A percentile compares a stretch with the other conserved stretches of the same genome.
Evolutionary conservation across 2,888 invertebrate genomes (phyloP).

Genomic region (Heliconius sara): DNA sequence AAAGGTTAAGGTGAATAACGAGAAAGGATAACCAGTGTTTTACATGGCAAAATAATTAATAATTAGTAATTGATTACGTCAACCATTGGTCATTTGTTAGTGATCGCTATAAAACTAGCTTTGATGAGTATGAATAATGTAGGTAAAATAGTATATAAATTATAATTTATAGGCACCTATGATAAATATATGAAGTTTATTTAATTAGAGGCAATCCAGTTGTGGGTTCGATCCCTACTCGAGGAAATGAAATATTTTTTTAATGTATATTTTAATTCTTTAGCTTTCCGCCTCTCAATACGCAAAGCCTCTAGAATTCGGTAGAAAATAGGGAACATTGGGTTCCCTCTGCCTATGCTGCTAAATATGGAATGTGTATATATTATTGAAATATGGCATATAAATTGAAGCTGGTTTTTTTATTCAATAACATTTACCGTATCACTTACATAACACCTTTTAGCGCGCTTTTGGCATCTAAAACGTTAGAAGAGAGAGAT

Average conservation of each 20-base stretch:
- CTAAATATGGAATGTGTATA: too few relatives aligned
- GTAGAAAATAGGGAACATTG: too few relatives aligned
- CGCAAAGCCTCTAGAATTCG: too few relatives aligned
- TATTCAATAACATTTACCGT: neutral
- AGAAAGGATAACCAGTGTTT: neutral
- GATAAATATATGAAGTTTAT: neutral
- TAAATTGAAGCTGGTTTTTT: too few relatives aligned
- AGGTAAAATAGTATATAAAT: neutral
- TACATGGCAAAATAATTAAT: neutral
- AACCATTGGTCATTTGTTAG: neutral
- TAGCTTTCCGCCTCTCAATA: too few relatives aligned
- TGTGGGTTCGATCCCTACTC: too few relatives aligned
- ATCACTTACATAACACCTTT: neutral
- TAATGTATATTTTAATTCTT: too few relatives aligned
- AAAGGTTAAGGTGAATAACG: slow-evolving; percentile 54
- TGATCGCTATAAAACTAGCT: neutral
- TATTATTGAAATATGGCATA: too few relatives aligned
- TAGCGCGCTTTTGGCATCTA: slow-evolving; percentile 66
- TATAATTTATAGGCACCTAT: neutral
- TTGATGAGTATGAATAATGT: slow-evolving; percentile 1
- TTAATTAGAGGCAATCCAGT: neutral
- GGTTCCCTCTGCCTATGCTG: too few relatives aligned
- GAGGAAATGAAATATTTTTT: too few relatives aligned
- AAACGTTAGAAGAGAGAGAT: slow-evolving; percentile 62
- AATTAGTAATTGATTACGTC: slow-evolving; percentile 6